These are phyloP conservation scores for Epizoanthus illoricatus DNA, from an alignment of 92 coral and sea anemone genomes.

Conservation along the genomic window DNA sequence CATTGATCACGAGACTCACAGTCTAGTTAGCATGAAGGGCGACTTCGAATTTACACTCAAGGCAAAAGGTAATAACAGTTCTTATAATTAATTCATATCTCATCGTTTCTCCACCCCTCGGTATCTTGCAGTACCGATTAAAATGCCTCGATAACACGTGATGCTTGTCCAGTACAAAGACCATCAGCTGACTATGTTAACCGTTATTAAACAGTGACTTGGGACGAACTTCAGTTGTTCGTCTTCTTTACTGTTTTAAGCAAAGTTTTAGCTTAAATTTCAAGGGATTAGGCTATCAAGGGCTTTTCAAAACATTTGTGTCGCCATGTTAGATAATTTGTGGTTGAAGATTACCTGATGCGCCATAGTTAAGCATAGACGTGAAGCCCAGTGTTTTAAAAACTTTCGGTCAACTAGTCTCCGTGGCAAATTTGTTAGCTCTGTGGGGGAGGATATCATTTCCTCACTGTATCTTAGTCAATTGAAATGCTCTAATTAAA, in stretches of 20 bases:
- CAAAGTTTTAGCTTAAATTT: too few relatives aligned
- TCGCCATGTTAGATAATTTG: too few relatives aligned
- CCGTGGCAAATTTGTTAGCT: not conserved
- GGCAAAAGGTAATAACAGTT: slow-evolving; percentile 25
- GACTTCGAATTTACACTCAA: slow-evolving; percentile 28
- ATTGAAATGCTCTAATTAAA: too few relatives aligned
- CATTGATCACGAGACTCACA: slow-evolving; percentile 35
- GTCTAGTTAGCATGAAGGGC: not conserved
- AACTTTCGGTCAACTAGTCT: not conserved
- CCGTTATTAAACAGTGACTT: too few relatives aligned
- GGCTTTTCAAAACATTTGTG: too few relatives aligned
- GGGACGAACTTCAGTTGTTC: not conserved
- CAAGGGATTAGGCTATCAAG: too few relatives aligned
- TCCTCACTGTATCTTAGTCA: too few relatives aligned
- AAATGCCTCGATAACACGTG: not conserved
- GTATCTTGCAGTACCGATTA: not conserved
- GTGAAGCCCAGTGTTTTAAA: not conserved
- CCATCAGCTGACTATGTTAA: not conserved
- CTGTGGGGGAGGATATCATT: not conserved
- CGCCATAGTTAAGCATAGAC: not conserved
- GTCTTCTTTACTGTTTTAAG: too few relatives aligned
- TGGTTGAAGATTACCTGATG: not conserved
- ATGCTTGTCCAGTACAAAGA: not conserved
- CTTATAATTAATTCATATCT: not conserved
- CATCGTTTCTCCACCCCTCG: not conserved